Evolutionary conservation across 1,140 invertebrate species (phyloP).

Genomic region (Luehdorfia chinensis): DNA sequence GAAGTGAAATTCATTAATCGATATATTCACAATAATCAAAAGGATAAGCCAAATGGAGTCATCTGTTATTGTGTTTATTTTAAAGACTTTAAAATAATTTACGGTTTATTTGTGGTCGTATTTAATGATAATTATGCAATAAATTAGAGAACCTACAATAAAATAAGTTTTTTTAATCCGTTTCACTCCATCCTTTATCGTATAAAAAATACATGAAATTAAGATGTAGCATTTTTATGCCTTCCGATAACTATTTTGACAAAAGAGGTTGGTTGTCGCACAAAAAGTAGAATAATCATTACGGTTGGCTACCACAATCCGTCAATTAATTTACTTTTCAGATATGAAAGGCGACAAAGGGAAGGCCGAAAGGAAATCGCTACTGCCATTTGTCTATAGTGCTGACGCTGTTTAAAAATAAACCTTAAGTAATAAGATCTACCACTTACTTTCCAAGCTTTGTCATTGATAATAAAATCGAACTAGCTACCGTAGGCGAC

Average conservation of each 20-base stretch:
- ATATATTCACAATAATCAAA: conserved; percentile 4
- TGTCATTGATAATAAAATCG: conserved; percentile 25
- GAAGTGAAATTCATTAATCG: conserved; percentile 8
- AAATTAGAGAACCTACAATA: conserved; percentile 7
- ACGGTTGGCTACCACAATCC: conserved; percentile 60
- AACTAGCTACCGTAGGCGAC: conserved; percentile 66
- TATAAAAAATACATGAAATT: conserved; percentile 19
- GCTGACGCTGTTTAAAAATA: conserved; percentile 3
- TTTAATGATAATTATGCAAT: conserved; percentile 3
- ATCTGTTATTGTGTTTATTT: conserved; percentile 11
- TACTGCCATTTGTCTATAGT: conserved; percentile 46
- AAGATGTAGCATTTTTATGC: conserved; percentile 41
- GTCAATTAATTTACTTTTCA: conserved; percentile 68
- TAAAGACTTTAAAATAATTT: conserved; percentile 13
- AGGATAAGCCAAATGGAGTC: conserved; percentile 4
- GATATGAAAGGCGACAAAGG: conserved; percentile 69
- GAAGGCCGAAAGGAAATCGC: conserved; percentile 47
- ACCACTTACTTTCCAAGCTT: not conserved
- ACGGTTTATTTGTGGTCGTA: conserved; percentile 13
- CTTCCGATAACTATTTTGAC: conserved; percentile 48
- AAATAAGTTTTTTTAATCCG: conserved; percentile 6
- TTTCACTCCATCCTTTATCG: conserved; percentile 8
- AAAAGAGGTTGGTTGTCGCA: conserved; percentile 61
- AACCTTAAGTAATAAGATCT: conserved; percentile 1
- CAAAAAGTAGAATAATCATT: conserved; percentile 58